Percentiles rank a stretch among this genome's conserved stretches.
Conservation (phyloP, 1,140 invertebrate species). For the Drosophila ogumai region DNA sequence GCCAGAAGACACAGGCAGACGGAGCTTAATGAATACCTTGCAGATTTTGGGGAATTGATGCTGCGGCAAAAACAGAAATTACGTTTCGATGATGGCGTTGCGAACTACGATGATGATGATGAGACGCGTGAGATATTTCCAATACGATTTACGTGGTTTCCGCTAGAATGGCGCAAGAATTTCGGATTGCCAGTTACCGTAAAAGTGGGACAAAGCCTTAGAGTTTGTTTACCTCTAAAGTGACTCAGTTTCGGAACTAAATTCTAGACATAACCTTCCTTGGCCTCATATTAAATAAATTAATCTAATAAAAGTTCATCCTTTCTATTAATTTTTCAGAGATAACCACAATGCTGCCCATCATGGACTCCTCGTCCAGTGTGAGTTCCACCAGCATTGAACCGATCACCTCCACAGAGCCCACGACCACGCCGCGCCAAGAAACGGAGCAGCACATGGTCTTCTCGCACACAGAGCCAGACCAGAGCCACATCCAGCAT, state of each 20-base stretch:
- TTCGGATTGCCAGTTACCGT: constrained; percentile 53
- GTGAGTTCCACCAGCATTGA: constrained; percentile 77
- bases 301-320: not conserved
- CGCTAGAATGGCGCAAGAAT: constrained; percentile 68
- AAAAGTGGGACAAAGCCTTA: constrained; percentile 72
- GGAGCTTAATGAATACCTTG: constrained; percentile 80
- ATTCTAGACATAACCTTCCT: not conserved
- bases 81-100: constrained; percentile 65
- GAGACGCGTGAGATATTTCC: constrained; percentile 79
- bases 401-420: constrained; percentile 79
- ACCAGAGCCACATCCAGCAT: constrained; percentile 69
- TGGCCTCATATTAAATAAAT: not conserved
- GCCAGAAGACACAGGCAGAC: constrained; percentile 35
- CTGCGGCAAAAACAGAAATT: constrained; percentile 62
- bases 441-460: constrained; percentile 38
- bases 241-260: constrained; percentile 26
- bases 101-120: constrained; percentile 58
- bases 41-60: constrained; percentile 77
- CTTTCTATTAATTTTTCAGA: constrained; percentile 27
- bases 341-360: constrained; percentile 29
- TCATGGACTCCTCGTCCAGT: constrained; percentile 33
- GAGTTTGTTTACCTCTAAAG: constrained; percentile 66
- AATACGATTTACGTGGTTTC: constrained; percentile 68
- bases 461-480: constrained; percentile 36
- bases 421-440: constrained; percentile 73